phyloP scores from a whole-genome alignment of 2,113 vertebrate genomes.

The Penelope pileata region DNA sequence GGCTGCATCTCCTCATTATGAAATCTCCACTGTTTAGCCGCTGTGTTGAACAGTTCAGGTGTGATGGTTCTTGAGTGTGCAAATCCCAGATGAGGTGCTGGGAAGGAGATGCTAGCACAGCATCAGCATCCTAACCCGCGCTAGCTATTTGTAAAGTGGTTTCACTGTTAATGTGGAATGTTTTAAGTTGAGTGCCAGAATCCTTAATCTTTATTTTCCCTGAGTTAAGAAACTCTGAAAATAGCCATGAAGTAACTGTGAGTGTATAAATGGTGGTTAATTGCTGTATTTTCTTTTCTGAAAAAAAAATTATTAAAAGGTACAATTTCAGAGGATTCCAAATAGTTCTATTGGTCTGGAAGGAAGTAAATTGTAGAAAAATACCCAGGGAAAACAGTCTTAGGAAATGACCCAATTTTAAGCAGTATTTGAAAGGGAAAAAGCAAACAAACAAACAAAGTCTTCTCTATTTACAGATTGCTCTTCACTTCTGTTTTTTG shows the following conservation, averaged over 20 bases:
- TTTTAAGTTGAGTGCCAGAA: neutral
- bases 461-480: neutral
- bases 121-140: accelerated
- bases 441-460: neutral
- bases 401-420: neutral
- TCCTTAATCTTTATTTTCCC: neutral
- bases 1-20: neutral
- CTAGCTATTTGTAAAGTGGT: neutral
- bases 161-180: neutral
- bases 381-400: neutral
- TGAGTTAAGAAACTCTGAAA: neutral
- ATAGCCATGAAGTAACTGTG: neutral
- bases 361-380: neutral
- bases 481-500: neutral
- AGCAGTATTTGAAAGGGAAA: neutral
- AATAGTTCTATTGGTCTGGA: neutral
- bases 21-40: accelerated
- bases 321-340: neutral
- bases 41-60: neutral
- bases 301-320: neutral
- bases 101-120: neutral
- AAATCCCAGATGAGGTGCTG: neutral
- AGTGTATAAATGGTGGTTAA: neutral
- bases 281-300: neutral
- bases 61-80: neutral